These are phyloP conservation scores for Hypsibius dujardini DNA, from an alignment of 1,140 invertebrate species.

Conservation along the genomic window DNA sequence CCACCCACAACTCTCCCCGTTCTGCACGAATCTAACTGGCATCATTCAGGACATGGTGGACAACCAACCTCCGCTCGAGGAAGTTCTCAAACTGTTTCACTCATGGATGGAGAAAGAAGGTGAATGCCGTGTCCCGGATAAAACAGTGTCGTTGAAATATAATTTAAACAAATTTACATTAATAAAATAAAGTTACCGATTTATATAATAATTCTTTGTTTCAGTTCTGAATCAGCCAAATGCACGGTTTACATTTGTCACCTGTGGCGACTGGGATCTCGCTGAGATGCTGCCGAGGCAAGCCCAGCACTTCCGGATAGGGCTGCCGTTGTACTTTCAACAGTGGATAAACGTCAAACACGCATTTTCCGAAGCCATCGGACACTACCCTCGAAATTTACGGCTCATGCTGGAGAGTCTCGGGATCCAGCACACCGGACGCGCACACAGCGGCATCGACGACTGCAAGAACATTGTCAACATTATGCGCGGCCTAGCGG, in stretches of 20 bases:
- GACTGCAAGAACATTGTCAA: constrained; percentile 23
- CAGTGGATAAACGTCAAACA: constrained; percentile 24
- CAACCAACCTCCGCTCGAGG: constrained; percentile 29
- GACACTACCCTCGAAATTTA: constrained; percentile 21
- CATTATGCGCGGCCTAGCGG: constrained; percentile 16
- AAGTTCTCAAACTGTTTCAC: constrained; percentile 32
- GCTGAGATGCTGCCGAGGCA: constrained; percentile 18
- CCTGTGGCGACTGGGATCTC: constrained; percentile 21
- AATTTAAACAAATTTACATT: background rate
- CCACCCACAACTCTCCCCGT: constrained; percentile 37
- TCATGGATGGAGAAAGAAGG: constrained; percentile 34
- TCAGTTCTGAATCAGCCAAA: no score
- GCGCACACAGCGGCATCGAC: constrained; percentile 22
- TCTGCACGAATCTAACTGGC: constrained; percentile 39
- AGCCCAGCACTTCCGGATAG: constrained; percentile 15
- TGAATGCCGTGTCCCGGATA: constrained; percentile 21
- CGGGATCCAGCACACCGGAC: constrained; percentile 17
- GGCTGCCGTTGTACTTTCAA: constrained; percentile 19
- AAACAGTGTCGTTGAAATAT: background rate
- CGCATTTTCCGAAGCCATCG: constrained; percentile 18
- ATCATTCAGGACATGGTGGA: constrained; percentile 37
- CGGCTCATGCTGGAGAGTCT: constrained; percentile 20
- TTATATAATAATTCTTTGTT: background rate
- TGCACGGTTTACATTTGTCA: constrained; percentile 17
- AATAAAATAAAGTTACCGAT: background rate